Base-by-base conservation (phyloP, 2,113 vertebrate genomes). In the Pachypanchax playfairii region DNA sequence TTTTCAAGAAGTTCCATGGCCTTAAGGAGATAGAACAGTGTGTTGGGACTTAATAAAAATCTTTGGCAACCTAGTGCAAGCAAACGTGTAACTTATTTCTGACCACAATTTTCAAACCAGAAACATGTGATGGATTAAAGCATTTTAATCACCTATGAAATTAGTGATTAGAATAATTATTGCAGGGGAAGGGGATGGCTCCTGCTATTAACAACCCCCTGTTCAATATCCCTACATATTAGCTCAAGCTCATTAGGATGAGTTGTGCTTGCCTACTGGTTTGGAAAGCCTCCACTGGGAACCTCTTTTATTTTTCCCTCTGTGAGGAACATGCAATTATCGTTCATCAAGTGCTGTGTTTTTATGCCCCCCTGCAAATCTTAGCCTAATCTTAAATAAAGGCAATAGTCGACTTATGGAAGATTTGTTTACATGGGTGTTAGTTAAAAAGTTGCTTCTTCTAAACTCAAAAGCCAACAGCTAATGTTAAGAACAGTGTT, bases 161-260 rank as follows among this genome's bases (percentile, higher is more conserved):
- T 84, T 75, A 88, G 79, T 73, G 70, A 92, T 90, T 92, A 89
- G 67, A 89, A 89, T 90, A 79, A 89, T 92, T 88, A 90, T 91
- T 91, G 84, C 66, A 80, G 54, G 42, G 82, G 66, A 88, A 75
- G 84, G 73, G 75, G 85, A 89, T 78, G 72, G 70, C 78, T 82
- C 80, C 76, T 79, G 79, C 80, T 79, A 86, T 86, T 87, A 89
- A 77, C 82, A 83, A 76, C 81, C 68, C 86, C 85, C 80, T 82
- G 79, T 86, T 90, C 82, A 87, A 88, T 90, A 88, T 89, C 76
- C 84, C 81, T 89, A 80, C 83, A 82, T 88, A 90, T 87, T 72
- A 85, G 77, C 81, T 67, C 57, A 66, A 64, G 83, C 83, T 89
- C 81, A 90, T 91, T 90, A 86, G 84, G 71, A 77, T 83, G 83